phyloP scores from a whole-genome alignment of 92 coral and sea anemone species.

The Epizoanthus fatuus region DNA sequence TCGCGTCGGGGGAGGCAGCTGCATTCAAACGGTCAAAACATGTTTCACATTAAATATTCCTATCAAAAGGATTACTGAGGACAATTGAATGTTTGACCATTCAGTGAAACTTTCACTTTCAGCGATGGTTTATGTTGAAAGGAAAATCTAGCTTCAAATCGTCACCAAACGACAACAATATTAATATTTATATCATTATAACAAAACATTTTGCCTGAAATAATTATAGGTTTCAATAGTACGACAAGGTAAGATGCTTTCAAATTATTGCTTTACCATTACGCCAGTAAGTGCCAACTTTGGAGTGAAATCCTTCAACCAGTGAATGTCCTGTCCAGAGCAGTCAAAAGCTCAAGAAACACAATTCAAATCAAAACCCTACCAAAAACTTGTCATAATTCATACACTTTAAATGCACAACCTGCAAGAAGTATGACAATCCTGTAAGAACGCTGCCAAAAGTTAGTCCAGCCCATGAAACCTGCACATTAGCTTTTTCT shows the following conservation, averaged over 20 bases:
- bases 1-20: not conserved
- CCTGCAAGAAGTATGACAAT: too few species aligned
- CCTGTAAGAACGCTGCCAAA: too few species aligned
- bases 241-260: not conserved
- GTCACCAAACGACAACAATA: not conserved
- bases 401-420: too few species aligned
- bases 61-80: not conserved
- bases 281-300: too few species aligned
- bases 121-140: not conserved
- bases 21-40: not conserved
- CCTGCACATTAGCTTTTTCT: too few species aligned
- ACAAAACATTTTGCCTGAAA: not conserved
- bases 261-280: too few species aligned
- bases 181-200: not conserved
- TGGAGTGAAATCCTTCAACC: too few species aligned
- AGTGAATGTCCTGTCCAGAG: too few species aligned
- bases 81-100: not conserved
- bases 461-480: too few species aligned
- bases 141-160: not conserved
- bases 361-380: too few species aligned
- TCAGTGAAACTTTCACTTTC: not conserved
- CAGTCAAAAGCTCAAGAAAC: too few species aligned
- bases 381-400: too few species aligned
- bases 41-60: not conserved
- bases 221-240: not conserved